Conservation (phyloP, 2,888 invertebrate genomes). For the Callimorpha dominula region DNA sequence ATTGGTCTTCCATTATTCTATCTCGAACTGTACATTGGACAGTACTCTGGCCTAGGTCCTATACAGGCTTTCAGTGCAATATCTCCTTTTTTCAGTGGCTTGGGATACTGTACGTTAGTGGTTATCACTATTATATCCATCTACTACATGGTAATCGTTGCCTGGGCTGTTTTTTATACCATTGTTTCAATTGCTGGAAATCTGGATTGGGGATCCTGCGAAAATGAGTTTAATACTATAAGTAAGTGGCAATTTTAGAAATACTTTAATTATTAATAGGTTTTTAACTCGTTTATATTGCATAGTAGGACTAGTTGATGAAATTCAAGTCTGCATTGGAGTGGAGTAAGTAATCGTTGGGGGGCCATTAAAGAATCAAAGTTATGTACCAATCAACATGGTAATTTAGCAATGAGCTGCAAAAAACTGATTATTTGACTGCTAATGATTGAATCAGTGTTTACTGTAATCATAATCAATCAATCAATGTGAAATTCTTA, state of each 20-base stretch:
- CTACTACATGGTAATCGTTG: conserved; percentile 93
- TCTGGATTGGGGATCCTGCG: conserved; percentile 90
- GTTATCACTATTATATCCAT: conserved; percentile 91
- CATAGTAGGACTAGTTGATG: no score
- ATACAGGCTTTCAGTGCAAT: conserved; percentile 87
- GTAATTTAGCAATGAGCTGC: no score
- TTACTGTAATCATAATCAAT: neutral
- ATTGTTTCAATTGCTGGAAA: conserved; percentile 89
- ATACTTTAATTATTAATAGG: neutral
- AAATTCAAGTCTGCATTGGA: no score
- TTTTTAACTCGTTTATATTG: no score
- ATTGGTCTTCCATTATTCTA: conserved; percentile 94
- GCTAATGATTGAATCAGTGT: no score
- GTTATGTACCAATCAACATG: no score
- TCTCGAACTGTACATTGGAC: conserved; percentile 92
- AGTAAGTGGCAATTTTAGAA: conserved; percentile 78
- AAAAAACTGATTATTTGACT: no score
- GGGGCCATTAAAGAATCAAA: no score
- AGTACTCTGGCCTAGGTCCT: conserved; percentile 92
- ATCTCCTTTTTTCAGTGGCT: conserved; percentile 88
- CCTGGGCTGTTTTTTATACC: conserved; percentile 92
- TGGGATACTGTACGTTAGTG: conserved; percentile 90
- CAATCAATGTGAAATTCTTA: neutral
- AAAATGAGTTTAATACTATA: conserved; percentile 87
- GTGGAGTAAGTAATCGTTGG: no score